phyloP scores from a whole-genome alignment of 2,797 vertebrate genomes.

The Tapirus indicus region DNA sequence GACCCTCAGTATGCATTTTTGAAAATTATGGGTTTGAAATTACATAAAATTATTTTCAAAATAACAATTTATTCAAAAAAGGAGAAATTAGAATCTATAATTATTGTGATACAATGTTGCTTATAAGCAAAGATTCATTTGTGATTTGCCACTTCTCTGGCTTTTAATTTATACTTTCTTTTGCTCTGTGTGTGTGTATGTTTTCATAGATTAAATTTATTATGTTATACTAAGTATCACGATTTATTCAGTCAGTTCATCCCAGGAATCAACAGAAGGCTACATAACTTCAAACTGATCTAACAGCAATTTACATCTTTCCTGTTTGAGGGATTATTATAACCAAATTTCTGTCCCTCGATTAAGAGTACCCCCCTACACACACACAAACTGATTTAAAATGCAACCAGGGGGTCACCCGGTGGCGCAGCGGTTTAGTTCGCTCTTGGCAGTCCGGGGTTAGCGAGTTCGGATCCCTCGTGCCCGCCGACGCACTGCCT shows the following conservation, averaged over 20 bases:
- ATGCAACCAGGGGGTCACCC: neutral
- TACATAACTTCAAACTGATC: conserved; percentile 66
- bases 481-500: too few species aligned
- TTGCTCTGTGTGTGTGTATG: neutral
- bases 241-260: conserved; percentile 45
- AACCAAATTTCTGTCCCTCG: neutral
- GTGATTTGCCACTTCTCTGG: conserved; percentile 34
- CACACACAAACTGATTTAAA: neutral
- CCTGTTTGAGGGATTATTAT: conserved; percentile 7
- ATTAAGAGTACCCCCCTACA: neutral
- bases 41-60: conserved; percentile 31
- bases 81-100: neutral
- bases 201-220: conserved; percentile 28
- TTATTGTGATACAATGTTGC: neutral
- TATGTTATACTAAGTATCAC: conserved; percentile 10
- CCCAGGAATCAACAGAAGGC: conserved; percentile 8
- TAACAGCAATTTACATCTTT: neutral
- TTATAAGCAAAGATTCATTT: conserved; percentile 13
- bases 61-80: conserved; percentile 28
- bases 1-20: neutral
- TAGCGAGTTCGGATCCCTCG: too few species aligned
- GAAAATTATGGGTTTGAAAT: conserved; percentile 50
- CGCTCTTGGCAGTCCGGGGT: too few species aligned
- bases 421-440: too few species aligned
- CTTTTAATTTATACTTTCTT: conserved; percentile 51